Evolutionary conservation across 2,888 invertebrate genomes (phyloP), one percentile per base, ranked within the genome.

Genomic region (Eupithecia insigniata): DNA sequence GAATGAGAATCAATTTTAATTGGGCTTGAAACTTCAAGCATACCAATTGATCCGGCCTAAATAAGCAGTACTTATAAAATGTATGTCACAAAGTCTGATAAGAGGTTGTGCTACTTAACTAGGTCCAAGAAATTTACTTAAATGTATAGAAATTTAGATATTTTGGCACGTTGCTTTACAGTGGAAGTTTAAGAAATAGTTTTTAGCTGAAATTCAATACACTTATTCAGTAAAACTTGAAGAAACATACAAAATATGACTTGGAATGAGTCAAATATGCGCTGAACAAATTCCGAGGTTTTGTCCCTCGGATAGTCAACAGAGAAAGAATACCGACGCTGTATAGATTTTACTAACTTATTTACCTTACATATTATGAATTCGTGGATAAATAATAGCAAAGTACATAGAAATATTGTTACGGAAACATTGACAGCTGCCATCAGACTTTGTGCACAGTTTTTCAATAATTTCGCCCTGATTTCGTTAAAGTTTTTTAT

Each of bases 371-470:
- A 76, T 80, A 80, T 79, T 74, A 71, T 61, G 12, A 74, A 70
- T 79, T 73, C 69, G 81, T 58, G 60, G 28, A 62, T 75, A 69
- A 79, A 79, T 78, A 79, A 75, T 64, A 62, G 61, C 76, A 79
- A 83, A 81, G 82, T 81, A 82, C 72, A 76, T 64, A 69, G 77
- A 83, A 83, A 85, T 86, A 82, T 82, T 83, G 79, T 73, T 76
- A 76, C 67, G 70, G 68, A 70, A 74, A 70, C 73, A 69, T 16
- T 79, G 79, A 79, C 79, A 79, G 79, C 78, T 79, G 79, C 79
- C 79, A 76, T 74, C 51, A 55, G 73, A 72, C 70, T 70, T 79
- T 72, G 46, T 71, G 72, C 68, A 68, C 72, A 70, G 73, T 78
- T 83, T 87, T 87, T 81, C 65, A 65, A 71, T 62, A 71, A 69